Percentiles rank a stretch among this genome's conserved stretches.
Conservation (phyloP, 1,140 invertebrate species). For the Oryctes rhinoceros region DNA sequence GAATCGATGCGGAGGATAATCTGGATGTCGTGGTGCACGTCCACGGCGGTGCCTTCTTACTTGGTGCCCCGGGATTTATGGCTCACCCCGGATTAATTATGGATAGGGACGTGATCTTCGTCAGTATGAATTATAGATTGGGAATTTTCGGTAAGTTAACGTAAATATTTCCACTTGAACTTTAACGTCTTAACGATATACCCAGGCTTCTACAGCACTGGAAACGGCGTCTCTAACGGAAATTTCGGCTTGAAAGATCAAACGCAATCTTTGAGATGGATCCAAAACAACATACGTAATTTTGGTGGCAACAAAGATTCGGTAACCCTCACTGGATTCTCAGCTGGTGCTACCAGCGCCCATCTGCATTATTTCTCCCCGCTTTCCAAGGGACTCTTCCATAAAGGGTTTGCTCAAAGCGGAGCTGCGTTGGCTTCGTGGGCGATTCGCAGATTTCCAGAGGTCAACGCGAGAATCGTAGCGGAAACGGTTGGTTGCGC, state of each 20-base stretch:
- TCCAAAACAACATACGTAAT: conserved; percentile 64
- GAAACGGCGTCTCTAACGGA: conserved; percentile 52
- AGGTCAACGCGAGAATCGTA: too few relatives aligned
- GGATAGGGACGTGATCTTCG: conserved; percentile 66
- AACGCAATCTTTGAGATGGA: conserved; percentile 62
- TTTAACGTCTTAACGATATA: neutral
- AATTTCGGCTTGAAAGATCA: conserved; percentile 68
- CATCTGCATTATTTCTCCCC: conserved; percentile 44
- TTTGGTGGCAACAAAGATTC: conserved; percentile 67
- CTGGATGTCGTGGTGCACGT: conserved; percentile 66
- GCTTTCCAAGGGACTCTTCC: conserved; percentile 65
- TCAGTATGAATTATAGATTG: conserved; percentile 70
- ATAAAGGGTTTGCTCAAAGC: conserved; percentile 68
- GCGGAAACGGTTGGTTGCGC: too few relatives aligned
- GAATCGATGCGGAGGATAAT: conserved; percentile 28
- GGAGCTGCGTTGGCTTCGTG: conserved; percentile 63
- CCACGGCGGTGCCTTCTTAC: conserved; percentile 67
- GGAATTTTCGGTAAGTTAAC: conserved; percentile 63
- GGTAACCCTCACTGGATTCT: conserved; percentile 60
- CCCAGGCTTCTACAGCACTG: neutral
- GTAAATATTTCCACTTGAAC: neutral
- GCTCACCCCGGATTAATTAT: conserved; percentile 58
- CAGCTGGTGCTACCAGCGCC: conserved; percentile 56
- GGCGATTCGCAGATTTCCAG: neutral
- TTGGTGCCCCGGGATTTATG: conserved; percentile 39